Conservation (phyloP, 2,113 vertebrate species). For the Proteles cristata region DNA sequence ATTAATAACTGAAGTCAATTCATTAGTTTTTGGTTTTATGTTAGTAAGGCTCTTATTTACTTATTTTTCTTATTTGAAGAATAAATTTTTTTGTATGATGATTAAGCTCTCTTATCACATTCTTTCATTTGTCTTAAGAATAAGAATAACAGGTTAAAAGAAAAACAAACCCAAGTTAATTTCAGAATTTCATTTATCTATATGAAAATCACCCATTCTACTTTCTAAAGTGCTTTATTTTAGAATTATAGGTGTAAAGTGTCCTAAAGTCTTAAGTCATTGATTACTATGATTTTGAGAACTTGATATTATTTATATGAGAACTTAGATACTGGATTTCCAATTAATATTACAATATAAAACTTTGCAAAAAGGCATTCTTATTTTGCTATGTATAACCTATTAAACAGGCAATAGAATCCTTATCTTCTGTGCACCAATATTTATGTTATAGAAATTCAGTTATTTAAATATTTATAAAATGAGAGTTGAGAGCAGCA, state of each 20-base stretch:
- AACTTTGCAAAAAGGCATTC: slow-evolving; percentile 69
- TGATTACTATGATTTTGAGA: slow-evolving; percentile 77
- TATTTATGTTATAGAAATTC: slow-evolving; percentile 86
- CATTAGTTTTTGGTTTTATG: not conserved
- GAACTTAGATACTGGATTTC: slow-evolving; percentile 66
- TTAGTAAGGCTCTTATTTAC: not conserved
- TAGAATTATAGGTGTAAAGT: slow-evolving; percentile 68
- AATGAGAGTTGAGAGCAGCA: slow-evolving; percentile 84
- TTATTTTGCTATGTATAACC: slow-evolving; percentile 77
- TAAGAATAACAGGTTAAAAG: not conserved
- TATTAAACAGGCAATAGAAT: slow-evolving; percentile 79
- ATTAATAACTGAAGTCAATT: not conserved
- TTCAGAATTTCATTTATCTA: not conserved
- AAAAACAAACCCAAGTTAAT: not conserved
- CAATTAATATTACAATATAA: slow-evolving; percentile 79
- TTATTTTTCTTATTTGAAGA: not conserved
- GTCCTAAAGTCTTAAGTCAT: slow-evolving; percentile 74
- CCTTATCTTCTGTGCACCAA: slow-evolving; percentile 76
- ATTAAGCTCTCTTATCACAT: not conserved
- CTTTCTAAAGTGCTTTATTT: slow-evolving; percentile 58
- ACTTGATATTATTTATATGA: slow-evolving; percentile 74
- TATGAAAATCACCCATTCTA: not conserved
- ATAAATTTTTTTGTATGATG: not conserved
- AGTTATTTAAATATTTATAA: slow-evolving; percentile 92
- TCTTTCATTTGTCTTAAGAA: not conserved